A percentile compares a stretch with the other conserved stretches of the same genome.
These are phyloP conservation scores for Heliconius hermathena DNA, from an alignment of 1,140 invertebrate species.

Conservation along the genomic window DNA sequence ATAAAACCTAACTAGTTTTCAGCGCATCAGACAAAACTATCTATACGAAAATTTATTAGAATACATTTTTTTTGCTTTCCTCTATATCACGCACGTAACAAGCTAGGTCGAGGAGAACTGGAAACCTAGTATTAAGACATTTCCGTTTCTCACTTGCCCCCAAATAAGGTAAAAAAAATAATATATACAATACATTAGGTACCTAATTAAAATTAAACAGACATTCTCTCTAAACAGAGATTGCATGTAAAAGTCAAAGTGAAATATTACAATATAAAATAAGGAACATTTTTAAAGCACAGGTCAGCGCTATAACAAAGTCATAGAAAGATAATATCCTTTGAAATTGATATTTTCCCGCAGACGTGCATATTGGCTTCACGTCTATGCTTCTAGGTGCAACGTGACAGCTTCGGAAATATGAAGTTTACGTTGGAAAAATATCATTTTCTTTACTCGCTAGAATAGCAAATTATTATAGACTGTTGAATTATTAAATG, in stretches of 20 bases:
- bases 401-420: constrained; percentile 38
- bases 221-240: neutral
- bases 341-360: constrained; percentile 47
- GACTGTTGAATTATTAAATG: neutral
- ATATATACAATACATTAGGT: too few species aligned
- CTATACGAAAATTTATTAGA: too few species aligned
- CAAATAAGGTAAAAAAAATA: neutral
- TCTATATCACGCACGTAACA: neutral
- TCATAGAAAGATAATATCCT: constrained; percentile 40
- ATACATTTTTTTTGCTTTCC: neutral
- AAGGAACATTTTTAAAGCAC: constrained; percentile 16
- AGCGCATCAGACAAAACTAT: too few species aligned
- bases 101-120: too few species aligned
- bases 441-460: constrained; percentile 18
- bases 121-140: too few species aligned
- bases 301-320: constrained; percentile 26
- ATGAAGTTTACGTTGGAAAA: constrained; percentile 38
- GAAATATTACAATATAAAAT: constrained; percentile 5
- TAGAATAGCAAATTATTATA: constrained; percentile 12
- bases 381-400: constrained; percentile 28
- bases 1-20: too few species aligned
- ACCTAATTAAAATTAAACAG: neutral
- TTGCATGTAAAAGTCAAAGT: neutral
- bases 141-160: neutral
- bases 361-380: constrained; percentile 45